Conservation (phyloP, 2,888 invertebrate species). For the Leistus spinibarbis region DNA sequence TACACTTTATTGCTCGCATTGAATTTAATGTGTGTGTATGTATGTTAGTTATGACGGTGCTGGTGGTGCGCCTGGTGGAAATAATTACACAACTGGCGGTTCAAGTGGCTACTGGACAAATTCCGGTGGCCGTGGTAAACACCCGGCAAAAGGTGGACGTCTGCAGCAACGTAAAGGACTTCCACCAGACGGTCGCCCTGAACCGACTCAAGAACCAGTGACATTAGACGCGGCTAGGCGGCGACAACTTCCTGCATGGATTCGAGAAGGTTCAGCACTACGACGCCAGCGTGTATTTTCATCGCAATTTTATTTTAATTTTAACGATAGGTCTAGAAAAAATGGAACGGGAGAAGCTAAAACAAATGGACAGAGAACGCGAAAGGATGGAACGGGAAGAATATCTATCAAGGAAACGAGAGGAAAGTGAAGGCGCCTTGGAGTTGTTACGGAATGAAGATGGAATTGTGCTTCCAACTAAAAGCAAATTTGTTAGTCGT, state of each 20-base stretch:
- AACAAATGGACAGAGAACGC: conserved; percentile 80
- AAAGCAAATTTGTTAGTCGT: conserved; percentile 65
- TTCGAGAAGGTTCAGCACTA: conserved; percentile 76
- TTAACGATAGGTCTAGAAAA: conserved; percentile 83
- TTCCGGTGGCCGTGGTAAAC: conserved; percentile 23
- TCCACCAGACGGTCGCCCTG: conserved; percentile 36
- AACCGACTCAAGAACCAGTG: conserved; percentile 46
- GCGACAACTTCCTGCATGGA: conserved; percentile 95
- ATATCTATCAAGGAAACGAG: conserved; percentile 60
- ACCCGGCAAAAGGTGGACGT: conserved; percentile 18
- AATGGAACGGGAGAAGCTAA: conserved; percentile 93
- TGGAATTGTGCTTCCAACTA: conserved; percentile 59
- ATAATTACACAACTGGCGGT: conserved; percentile 13
- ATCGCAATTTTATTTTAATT: conserved; percentile 9
- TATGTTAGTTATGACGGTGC: conserved; percentile 8
- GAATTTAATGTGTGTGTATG: not conserved
- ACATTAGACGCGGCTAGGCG: conserved; percentile 82
- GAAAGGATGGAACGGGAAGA: conserved; percentile 69
- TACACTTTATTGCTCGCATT: not conserved
- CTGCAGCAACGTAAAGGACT: conserved; percentile 20
- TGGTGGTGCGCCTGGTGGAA: conserved; percentile 6
- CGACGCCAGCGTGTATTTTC: conserved; percentile 56
- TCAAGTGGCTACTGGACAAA: conserved; percentile 29
- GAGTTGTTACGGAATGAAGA: conserved; percentile 53
- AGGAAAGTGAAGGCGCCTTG: conserved; percentile 62